Evolutionary conservation across 2,113 vertebrate species (phyloP).

Genomic region (Dascyllus trimaculatus): DNA sequence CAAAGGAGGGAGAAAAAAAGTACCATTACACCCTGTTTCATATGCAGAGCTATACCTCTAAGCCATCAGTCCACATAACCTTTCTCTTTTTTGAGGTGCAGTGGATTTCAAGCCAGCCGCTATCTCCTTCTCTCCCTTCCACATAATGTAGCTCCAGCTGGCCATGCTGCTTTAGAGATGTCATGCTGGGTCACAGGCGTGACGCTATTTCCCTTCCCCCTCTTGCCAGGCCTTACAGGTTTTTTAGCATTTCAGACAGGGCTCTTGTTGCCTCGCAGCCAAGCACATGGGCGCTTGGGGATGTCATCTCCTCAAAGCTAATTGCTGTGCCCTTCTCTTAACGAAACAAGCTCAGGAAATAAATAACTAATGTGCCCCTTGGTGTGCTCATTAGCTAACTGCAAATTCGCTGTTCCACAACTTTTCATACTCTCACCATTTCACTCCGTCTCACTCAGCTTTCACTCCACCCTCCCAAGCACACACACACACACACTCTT

Average conservation of each 20-base stretch:
- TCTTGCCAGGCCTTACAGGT: conserved; percentile 55
- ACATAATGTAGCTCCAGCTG: conserved; percentile 51
- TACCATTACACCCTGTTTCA: conserved; percentile 15
- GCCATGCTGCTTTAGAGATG: conserved; percentile 39
- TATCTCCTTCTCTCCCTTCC: conserved; percentile 24
- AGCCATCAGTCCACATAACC: conserved; percentile 37
- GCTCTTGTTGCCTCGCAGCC: conserved; percentile 63
- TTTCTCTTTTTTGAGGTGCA: conserved; percentile 35
- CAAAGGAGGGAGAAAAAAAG: not conserved
- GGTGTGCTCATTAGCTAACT: conserved; percentile 80
- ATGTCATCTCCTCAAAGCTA: conserved; percentile 81
- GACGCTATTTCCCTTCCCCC: conserved; percentile 22
- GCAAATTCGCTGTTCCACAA: conserved; percentile 69
- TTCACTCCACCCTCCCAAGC: conserved; percentile 4
- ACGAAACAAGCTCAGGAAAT: conserved; percentile 80
- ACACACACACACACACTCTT: not conserved
- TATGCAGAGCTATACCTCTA: conserved; percentile 22
- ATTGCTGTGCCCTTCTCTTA: conserved; percentile 84
- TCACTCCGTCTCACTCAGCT: conserved; percentile 48
- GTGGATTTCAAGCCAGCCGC: conserved; percentile 26
- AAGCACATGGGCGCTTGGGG: conserved; percentile 68
- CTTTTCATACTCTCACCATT: conserved; percentile 53
- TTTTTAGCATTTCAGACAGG: conserved; percentile 74
- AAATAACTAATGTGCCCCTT: conserved; percentile 82
- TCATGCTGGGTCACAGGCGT: conserved; percentile 36